These are phyloP conservation scores for Lethocerus indicus DNA, from an alignment of 1,140 invertebrate genomes.

Conservation along the genomic window DNA sequence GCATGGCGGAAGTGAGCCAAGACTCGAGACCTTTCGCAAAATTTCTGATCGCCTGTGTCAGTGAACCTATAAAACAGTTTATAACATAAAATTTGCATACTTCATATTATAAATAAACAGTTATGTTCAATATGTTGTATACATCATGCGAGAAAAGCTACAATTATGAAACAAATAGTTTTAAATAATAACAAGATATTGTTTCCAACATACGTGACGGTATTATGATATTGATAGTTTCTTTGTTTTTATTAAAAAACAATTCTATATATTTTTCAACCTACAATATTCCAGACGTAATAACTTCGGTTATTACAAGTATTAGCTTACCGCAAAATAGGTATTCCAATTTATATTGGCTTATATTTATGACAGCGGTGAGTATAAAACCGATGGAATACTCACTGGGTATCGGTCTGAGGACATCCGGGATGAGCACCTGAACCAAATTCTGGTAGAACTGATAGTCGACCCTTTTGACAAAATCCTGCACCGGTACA, in stretches of 20 bases:
- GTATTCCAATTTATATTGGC: too few species aligned
- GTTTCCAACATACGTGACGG: too few species aligned
- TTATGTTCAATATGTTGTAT: background rate
- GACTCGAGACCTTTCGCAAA: slow-evolving; percentile 84
- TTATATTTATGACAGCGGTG: too few species aligned
- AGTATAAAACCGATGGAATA: slow-evolving; percentile 13
- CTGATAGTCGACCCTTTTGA: slow-evolving; percentile 67
- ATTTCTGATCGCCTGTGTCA: slow-evolving; percentile 86
- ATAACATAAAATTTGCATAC: background rate
- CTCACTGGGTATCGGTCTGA: slow-evolving; percentile 80
- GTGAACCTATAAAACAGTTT: slow-evolving; percentile 36
- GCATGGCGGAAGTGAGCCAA: slow-evolving; percentile 74
- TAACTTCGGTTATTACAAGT: too few species aligned
- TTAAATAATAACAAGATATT: too few species aligned
- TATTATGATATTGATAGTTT: too few species aligned
- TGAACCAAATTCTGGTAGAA: slow-evolving; percentile 95
- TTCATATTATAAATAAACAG: background rate
- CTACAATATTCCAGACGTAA: too few species aligned
- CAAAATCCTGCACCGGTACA: slow-evolving; percentile 46
- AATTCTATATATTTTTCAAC: too few species aligned
- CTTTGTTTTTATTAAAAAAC: too few species aligned
- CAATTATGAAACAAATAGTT: too few species aligned
- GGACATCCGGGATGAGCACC: slow-evolving; percentile 88
- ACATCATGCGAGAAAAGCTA: background rate
- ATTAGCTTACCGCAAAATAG: too few species aligned